Conservation (phyloP, 2,888 invertebrate genomes). For the Drosophila anomalata region DNA sequence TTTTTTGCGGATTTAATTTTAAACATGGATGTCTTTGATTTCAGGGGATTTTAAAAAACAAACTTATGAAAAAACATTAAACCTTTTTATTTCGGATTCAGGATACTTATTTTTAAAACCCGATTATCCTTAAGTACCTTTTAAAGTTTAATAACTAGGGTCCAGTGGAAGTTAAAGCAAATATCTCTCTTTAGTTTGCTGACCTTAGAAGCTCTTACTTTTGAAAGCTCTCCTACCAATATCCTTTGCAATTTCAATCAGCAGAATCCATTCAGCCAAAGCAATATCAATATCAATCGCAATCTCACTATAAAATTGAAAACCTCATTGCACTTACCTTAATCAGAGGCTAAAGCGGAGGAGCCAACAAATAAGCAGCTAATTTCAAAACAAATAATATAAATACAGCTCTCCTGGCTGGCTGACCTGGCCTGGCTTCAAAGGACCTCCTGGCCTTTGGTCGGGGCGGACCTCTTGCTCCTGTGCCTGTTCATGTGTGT, state of each 20-base stretch:
- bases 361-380: conserved; percentile 46
- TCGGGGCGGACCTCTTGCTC: conserved; percentile 31
- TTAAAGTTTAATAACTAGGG: no score
- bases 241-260: conserved; percentile 4
- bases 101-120: conserved; percentile 1
- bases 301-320: conserved; percentile 22
- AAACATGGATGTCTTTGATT: conserved; percentile 10
- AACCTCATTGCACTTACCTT: conserved; percentile 33
- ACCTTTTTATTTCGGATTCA: no score
- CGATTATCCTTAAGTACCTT: neutral
- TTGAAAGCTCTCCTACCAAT: conserved; percentile 1
- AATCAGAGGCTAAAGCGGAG: conserved; percentile 25
- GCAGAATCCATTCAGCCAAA: neutral
- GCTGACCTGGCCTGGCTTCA: conserved; percentile 7
- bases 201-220: neutral
- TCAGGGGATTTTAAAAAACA: conserved; percentile 4
- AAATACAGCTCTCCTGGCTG: conserved; percentile 29
- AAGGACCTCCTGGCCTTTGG: conserved; percentile 41
- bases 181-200: conserved; percentile 8
- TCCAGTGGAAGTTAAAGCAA: neutral
- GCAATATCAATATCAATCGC: conserved; percentile 21
- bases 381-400: conserved; percentile 51
- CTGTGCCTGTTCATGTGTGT: conserved; percentile 41
- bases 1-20: conserved; percentile 21
- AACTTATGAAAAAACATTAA: neutral